Conservation (phyloP, 1,140 invertebrate genomes). For the Drosophila azteca region DNA sequence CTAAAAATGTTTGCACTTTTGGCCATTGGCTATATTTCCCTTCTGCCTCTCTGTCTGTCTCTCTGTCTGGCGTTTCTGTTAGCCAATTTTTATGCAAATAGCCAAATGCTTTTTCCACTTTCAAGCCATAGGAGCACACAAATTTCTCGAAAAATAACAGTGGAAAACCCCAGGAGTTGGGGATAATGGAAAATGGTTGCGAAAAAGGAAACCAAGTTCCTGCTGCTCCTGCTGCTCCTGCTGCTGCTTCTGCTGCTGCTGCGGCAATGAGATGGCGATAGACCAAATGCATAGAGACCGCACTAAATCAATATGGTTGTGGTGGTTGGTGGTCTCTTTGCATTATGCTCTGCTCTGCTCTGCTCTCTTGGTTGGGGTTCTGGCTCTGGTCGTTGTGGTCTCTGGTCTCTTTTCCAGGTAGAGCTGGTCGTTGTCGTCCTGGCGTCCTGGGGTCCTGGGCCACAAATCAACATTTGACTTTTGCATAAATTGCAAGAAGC, state of each 20-base stretch:
- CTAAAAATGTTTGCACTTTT: constrained; percentile 59
- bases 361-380: constrained; percentile 17
- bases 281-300: constrained; percentile 21
- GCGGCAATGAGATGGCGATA: constrained; percentile 20
- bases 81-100: constrained; percentile 80
- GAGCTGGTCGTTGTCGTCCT: neutral
- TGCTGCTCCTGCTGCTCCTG: neutral
- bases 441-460: constrained; percentile 27
- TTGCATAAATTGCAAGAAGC: constrained; percentile 79
- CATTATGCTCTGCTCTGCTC: constrained; percentile 11
- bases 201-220: constrained; percentile 14
- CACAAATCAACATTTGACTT: constrained; percentile 82
- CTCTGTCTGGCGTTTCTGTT: constrained; percentile 3
- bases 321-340: constrained; percentile 16
- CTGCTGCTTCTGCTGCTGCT: neutral
- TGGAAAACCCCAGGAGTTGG: neutral
- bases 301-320: constrained; percentile 74
- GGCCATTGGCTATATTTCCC: neutral
- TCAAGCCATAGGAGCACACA: constrained; percentile 55
- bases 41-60: too few relatives aligned
- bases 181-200: constrained; percentile 28
- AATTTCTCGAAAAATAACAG: constrained; percentile 64
- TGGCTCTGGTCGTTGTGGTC: constrained; percentile 2
- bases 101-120: constrained; percentile 57
- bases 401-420: constrained; percentile 1